A percentile compares a stretch with the other conserved stretches of the same genome.
Conservation (phyloP, 2,113 vertebrate genomes). For the Dromas ardeola region DNA sequence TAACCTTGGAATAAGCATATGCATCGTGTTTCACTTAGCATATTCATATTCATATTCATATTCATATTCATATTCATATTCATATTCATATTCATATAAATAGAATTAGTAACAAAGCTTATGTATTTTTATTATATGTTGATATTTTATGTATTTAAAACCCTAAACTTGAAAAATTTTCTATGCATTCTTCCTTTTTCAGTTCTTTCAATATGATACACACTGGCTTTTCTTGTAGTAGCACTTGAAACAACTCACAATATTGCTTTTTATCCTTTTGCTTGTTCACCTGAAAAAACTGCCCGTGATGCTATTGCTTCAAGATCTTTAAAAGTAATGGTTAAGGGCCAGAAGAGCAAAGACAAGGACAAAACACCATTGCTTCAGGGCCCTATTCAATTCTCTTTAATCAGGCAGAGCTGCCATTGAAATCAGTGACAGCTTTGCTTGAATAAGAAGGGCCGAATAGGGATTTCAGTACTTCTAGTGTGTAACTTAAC, state of each 20-base stretch:
- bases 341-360: slow-evolving; percentile 33
- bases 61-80: too few species aligned
- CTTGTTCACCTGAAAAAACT: slow-evolving; percentile 14
- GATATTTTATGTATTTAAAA: not conserved
- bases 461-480: not conserved
- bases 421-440: slow-evolving; percentile 40
- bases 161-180: not conserved
- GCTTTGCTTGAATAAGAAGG: slow-evolving; percentile 1
- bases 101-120: not conserved
- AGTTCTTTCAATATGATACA: not conserved
- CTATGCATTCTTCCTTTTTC: not conserved
- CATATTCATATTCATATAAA: not conserved
- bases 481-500: not conserved
- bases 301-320: not conserved
- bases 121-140: not conserved
- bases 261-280: not conserved
- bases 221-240: not conserved
- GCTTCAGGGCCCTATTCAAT: slow-evolving; percentile 18
- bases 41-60: not conserved
- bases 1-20: not conserved
- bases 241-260: not conserved
- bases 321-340: not conserved
- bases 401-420: slow-evolving; percentile 30
- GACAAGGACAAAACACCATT: slow-evolving; percentile 40
- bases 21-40: not conserved